Evolutionary conservation across 2,113 vertebrate species (phyloP).

Genomic region (Fregata magnificens): DNA sequence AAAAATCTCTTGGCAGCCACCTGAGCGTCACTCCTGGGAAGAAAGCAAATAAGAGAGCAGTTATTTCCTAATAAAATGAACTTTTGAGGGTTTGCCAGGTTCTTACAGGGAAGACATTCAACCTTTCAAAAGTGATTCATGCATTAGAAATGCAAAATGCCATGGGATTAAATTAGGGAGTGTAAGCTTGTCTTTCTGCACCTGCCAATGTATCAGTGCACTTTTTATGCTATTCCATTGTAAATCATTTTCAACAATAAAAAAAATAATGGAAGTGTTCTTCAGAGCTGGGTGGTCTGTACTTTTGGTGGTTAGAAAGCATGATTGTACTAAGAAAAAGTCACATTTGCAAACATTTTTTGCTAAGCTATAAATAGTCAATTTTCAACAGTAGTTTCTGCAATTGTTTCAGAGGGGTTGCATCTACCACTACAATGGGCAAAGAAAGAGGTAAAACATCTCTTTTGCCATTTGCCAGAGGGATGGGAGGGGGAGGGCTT

Average conservation of each 20-base stretch:
- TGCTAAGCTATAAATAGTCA: not conserved
- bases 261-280: not conserved
- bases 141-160: not conserved
- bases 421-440: not conserved
- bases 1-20: not conserved
- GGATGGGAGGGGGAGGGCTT: not conserved
- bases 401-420: not conserved
- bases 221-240: not conserved
- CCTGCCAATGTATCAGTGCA: not conserved
- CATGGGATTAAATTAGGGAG: not conserved
- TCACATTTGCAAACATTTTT: not conserved
- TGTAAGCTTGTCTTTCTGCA: not conserved
- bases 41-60: not conserved
- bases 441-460: not conserved
- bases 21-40: not conserved
- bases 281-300: not conserved
- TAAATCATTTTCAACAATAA: not conserved
- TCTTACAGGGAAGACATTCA: not conserved
- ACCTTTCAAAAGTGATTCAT: not conserved
- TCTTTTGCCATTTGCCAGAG: not conserved
- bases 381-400: not conserved
- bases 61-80: not conserved
- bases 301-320: not conserved
- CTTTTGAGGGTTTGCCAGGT: not conserved
- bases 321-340: not conserved